A percentile compares a stretch with the other conserved stretches of the same genome.
Conservation (phyloP, 2,888 invertebrate species). For the Dastarcus helophoroides region DNA sequence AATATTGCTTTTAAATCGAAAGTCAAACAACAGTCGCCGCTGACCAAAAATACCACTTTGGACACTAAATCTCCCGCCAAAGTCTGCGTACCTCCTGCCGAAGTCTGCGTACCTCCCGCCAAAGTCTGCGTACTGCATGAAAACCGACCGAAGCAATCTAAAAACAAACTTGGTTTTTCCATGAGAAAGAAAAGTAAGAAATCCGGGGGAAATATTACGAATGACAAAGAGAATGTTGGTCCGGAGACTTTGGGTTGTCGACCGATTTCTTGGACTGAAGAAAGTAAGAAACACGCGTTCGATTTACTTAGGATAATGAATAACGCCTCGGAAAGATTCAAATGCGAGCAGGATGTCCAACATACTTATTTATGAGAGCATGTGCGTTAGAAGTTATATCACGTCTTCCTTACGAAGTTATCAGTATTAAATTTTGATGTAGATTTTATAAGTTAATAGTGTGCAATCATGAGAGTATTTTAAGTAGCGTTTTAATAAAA, state of each 20-base stretch:
- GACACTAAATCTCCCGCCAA: too few species aligned
- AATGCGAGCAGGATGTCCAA: slow-evolving; percentile 19
- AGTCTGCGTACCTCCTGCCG: background rate
- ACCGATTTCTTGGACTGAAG: slow-evolving; percentile 30
- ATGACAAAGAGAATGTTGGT: slow-evolving; percentile 2
- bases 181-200: background rate
- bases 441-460: too few species aligned
- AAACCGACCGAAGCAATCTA: too few species aligned
- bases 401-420: too few species aligned
- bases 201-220: background rate
- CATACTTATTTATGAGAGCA: slow-evolving; percentile 29
- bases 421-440: too few species aligned
- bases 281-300: slow-evolving; percentile 33
- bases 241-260: slow-evolving; percentile 10
- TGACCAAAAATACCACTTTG: too few species aligned
- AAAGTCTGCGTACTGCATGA: too few species aligned
- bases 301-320: slow-evolving; percentile 31
- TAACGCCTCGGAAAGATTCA: slow-evolving; percentile 17
- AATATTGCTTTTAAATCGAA: slow-evolving; percentile 21
- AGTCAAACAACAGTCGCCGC: slow-evolving; percentile 11
- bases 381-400: too few species aligned
- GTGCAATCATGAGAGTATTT: too few species aligned
- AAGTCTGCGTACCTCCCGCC: background rate
- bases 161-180: slow-evolving; percentile 1
- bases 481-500: too few species aligned